Base-by-base conservation (phyloP, 2,113 vertebrate species). In the Ciconia stormi region DNA sequence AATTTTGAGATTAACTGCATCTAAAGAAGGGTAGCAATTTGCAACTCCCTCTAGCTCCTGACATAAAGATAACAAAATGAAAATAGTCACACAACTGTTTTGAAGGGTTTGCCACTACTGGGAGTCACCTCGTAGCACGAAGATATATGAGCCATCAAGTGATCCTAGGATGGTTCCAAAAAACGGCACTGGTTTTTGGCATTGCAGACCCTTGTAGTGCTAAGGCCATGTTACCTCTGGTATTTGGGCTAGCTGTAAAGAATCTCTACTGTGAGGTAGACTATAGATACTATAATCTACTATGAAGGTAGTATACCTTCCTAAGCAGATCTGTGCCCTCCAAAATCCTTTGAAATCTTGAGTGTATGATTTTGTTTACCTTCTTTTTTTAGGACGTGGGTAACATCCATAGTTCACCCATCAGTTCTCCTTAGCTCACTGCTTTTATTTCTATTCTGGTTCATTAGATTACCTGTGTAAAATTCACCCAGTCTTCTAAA, bases 91-190 rank as follows among this genome's bases (percentile, higher is more conserved):
- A 27, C 1, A 82, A 25, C 7, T 22, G 18, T 72, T 94, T 87
- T 53, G 53, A 9, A 63, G 29, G 2, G 9, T 87, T 59, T 92
- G 10, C 5, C 46, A 88, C 53, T 22, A 62, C 4, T 50, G 52
- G 5, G 52, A 85, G 12, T 40, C 80, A 71, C 14, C 3, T 42
- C 3, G 3, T 5, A 49, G 19, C 15, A 53, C 20, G 34, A 65
- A 58, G 25, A 56, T 11, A 13, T 3, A 20, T 23, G 9, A 71
- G 7, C 4, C 0, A 1, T 62, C 18, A 73, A 2, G 1, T 15
- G 6, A 38, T 63, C 12, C 8, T 42, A n/a, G 9, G 2, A 2
- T 38, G 27, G 3, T 22, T 80, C 53, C 13, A 29, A 59, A 50
- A 3, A 58, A 14, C 25, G 11, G 2, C 42, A 26, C 7, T 38